Percentiles rank a stretch among this genome's conserved stretches.
Evolutionary conservation across 1,140 invertebrate genomes (phyloP).

Genomic region (Cylas formicarius): DNA sequence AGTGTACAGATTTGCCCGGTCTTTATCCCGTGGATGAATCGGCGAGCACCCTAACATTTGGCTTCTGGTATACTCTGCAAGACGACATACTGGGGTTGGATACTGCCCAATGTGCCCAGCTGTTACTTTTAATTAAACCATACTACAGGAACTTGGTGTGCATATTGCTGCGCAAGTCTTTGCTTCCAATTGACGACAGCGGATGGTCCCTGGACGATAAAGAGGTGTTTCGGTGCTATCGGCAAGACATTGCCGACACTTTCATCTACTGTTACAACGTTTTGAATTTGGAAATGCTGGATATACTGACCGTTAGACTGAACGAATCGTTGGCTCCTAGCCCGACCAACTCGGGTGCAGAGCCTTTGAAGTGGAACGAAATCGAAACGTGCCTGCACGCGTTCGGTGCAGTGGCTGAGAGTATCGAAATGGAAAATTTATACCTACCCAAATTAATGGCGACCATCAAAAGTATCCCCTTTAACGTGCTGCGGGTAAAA

Average conservation of each 20-base stretch:
- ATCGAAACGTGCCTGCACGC: constrained; percentile 77
- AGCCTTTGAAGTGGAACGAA: constrained; percentile 50
- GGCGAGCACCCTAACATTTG: constrained; percentile 73
- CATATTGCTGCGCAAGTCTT: constrained; percentile 58
- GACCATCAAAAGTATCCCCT: constrained; percentile 59
- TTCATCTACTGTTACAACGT: constrained; percentile 81
- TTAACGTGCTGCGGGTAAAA: constrained; percentile 50
- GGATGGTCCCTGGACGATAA: constrained; percentile 64
- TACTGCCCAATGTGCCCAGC: constrained; percentile 44
- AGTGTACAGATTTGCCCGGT: constrained; percentile 71
- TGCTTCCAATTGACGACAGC: constrained; percentile 48
- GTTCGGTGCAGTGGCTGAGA: constrained; percentile 72
- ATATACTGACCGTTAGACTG: constrained; percentile 54
- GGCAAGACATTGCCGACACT: constrained; percentile 85
- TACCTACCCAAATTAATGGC: constrained; percentile 60
- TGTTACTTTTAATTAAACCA: constrained; percentile 51
- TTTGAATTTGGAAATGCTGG: constrained; percentile 60
- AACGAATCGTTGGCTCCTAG: constrained; percentile 45
- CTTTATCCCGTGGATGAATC: constrained; percentile 79
- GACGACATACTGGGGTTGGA: constrained; percentile 56
- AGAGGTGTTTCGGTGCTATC: constrained; percentile 81
- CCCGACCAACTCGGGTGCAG: constrained; percentile 21
- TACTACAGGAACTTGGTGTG: constrained; percentile 59
- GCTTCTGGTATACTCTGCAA: constrained; percentile 88
- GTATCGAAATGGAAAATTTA: constrained; percentile 56